Evolutionary conservation across 2,888 invertebrate genomes (phyloP).

Genomic region (Chironomus riparius): DNA sequence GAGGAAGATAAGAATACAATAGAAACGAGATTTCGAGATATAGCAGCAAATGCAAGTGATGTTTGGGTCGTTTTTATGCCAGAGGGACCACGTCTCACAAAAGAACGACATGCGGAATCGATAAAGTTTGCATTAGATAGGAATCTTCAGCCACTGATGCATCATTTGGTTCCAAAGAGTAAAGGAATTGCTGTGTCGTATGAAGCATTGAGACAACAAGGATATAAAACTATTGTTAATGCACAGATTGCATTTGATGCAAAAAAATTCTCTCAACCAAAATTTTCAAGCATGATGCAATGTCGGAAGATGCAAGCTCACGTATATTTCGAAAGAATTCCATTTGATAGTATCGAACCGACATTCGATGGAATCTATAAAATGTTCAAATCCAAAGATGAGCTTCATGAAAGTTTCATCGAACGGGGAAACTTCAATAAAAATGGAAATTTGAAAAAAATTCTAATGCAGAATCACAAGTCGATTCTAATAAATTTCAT

Average conservation of each 20-base stretch:
- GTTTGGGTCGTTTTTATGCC: not conserved
- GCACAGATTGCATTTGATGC: not conserved
- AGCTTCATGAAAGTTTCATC: not conserved
- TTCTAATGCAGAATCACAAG: too few relatives aligned
- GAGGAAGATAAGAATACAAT: not conserved
- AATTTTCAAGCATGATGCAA: not conserved
- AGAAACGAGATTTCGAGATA: not conserved
- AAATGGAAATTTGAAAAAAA: not conserved
- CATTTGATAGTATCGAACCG: not conserved
- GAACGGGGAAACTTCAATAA: not conserved
- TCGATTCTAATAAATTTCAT: too few relatives aligned
- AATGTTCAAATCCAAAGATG: not conserved
- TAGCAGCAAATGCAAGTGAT: not conserved
- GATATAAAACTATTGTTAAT: not conserved
- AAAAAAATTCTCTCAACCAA: not conserved
- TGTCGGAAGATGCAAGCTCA: not conserved
- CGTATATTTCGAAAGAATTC: not conserved
- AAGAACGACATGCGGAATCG: not conserved
- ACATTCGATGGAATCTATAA: not conserved
- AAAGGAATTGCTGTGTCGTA: not conserved
- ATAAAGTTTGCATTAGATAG: not conserved
- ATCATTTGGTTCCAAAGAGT: not conserved
- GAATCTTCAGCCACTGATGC: not conserved
- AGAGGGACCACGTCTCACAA: not conserved
- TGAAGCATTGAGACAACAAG: not conserved